A percentile compares a stretch with the other conserved stretches of the same genome.
Conservation (phyloP, 2,888 invertebrate species). For the Oscheius sp. region DNA sequence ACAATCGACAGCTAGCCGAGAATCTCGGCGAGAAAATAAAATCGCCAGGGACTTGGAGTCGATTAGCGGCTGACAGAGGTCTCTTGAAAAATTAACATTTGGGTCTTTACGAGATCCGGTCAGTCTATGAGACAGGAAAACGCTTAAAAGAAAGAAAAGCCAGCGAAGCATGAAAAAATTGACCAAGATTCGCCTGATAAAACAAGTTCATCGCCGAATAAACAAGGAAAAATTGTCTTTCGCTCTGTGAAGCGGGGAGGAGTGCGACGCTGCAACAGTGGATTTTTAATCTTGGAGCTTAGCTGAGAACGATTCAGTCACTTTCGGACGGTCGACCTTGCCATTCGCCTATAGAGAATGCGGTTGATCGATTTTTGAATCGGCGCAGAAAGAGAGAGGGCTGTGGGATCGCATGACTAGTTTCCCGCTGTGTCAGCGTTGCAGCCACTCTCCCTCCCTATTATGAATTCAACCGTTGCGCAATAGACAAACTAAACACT, state of each 20-base stretch:
- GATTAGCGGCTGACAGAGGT: slow-evolving; percentile 10
- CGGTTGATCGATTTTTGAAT: too few species aligned
- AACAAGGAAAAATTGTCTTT: too few species aligned
- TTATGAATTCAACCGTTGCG: slow-evolving; percentile 12
- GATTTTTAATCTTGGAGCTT: too few species aligned
- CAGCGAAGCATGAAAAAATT: too few species aligned
- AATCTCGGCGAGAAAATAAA: neutral
- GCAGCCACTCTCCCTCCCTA: neutral
- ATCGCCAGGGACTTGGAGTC: slow-evolving; percentile 1
- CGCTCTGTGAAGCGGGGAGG: too few species aligned
- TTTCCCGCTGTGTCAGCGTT: neutral
- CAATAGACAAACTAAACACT: slow-evolving; percentile 4
- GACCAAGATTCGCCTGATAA: too few species aligned
- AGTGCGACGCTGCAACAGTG: too few species aligned
- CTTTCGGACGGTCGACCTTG: too few species aligned
- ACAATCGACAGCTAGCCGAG: neutral
- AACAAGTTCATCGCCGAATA: too few species aligned
- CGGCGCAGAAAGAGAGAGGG: neutral
- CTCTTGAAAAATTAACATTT: neutral
- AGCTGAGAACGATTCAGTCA: too few species aligned
- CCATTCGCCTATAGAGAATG: too few species aligned
- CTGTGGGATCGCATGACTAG: slow-evolving; percentile 19
- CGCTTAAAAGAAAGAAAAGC: too few species aligned
- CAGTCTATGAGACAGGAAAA: neutral
- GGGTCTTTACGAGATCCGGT: neutral